Evolutionary conservation across 2,888 invertebrate genomes (phyloP), one percentile per base, ranked within the genome.

Genomic region (Chloroclystis v-ata): DNA sequence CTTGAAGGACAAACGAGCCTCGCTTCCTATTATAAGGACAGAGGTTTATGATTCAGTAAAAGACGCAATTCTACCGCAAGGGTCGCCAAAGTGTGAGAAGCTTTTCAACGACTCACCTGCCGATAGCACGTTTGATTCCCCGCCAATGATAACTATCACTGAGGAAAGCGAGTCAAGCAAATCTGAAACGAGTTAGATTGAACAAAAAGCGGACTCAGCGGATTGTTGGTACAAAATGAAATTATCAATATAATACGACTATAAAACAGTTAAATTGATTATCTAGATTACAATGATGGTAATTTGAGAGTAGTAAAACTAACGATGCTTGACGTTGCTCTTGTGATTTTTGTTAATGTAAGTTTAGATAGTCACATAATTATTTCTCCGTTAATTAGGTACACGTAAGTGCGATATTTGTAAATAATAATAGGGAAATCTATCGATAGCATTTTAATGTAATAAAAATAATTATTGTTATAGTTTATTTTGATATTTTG

Each of bases 41-140:
- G 90, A 90, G 52, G 72, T 90, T 53, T 90, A 90, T 55, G 89
- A 89, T 32, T 84, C 90, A 46, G 86, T 90, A 8, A 89, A 88
- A 56, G 90, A 90, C 33, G 85, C 78, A 9, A 84, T 90, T 33
- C 60, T 88, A 2, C 86, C 89, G 0, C 73, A 80, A 14, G 80
- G 82, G 1, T 89, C 89, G n/a, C 90, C 90, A 0, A 90, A 90
- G 60, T 91, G 91, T 63, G 90, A 90, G 65, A 86, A 89, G 54
- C 68, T 91, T 12, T 79, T 77, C 50, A 89, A 90, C 63, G 90
- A 90, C 38, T 77, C 90, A 29, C 75, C 81, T 6, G 72, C 69
- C 37, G 83, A 81, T 16, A 63, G 59, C 11, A 61, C 62, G 25
- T 82, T 74, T 28, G 75, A 78, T 43, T 68, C 76, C 8, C 80